phyloP scores from a whole-genome alignment of 2,113 vertebrate genomes.

The Rattus norvegicus region DNA sequence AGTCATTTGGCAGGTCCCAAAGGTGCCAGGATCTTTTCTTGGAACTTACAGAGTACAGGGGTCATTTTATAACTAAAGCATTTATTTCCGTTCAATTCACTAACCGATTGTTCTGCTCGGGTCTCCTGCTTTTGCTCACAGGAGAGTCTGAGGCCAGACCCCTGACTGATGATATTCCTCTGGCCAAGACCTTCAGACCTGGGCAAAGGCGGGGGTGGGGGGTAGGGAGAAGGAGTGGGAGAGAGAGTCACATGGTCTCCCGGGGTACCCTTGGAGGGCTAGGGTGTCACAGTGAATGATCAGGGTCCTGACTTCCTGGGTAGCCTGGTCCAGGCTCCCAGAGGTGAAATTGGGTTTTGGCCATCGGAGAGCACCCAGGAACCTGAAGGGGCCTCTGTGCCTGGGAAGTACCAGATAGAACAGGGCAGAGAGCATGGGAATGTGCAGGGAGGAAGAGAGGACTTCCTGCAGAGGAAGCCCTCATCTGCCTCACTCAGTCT shows the following conservation, averaged over 20 bases:
- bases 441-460: neutral
- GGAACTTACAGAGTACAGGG: conserved; percentile 71
- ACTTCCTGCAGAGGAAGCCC: neutral
- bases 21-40: neutral
- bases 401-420: conserved; percentile 33
- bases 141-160: conserved; percentile 30
- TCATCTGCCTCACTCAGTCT: conserved; percentile 43
- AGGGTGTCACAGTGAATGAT: conserved; percentile 64
- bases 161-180: neutral
- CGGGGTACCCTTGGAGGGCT: neutral
- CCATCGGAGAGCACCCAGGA: neutral
- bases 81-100: conserved; percentile 78
- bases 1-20: conserved; percentile 15
- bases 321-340: neutral
- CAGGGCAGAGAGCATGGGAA: neutral
- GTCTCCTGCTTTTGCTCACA: conserved; percentile 8
- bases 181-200: neutral
- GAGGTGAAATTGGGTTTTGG: conserved; percentile 1
- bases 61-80: conserved; percentile 68
- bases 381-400: neutral
- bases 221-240: neutral
- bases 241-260: neutral
- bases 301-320: conserved; percentile 9
- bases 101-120: conserved; percentile 49
- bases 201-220: neutral